Percentiles rank a stretch among this genome's conserved stretches.
These are phyloP conservation scores for Amphipyra berbera DNA, from an alignment of 2,888 invertebrate genomes.

Conservation along the genomic window DNA sequence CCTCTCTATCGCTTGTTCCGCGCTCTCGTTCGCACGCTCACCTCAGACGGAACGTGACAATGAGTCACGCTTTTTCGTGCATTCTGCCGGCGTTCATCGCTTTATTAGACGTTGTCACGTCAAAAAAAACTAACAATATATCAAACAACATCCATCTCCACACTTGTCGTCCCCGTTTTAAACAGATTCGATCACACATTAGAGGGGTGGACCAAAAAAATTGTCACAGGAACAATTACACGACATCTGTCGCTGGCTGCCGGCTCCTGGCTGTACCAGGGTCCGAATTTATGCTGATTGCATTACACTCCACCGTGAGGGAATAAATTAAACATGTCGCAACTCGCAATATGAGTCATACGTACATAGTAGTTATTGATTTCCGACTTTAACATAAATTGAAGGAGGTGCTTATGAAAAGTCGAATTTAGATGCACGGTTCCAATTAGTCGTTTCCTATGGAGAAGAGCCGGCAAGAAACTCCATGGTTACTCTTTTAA, in stretches of 20 bases:
- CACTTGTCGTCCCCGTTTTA: slow-evolving; percentile 68
- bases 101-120: too few species aligned
- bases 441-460: too few species aligned
- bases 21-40: too few species aligned
- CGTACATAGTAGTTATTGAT: slow-evolving; percentile 61
- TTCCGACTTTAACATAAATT: slow-evolving; percentile 19
- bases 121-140: too few species aligned
- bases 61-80: too few species aligned
- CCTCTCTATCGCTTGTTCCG: too few species aligned
- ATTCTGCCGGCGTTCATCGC: too few species aligned
- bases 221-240: slow-evolving; percentile 88
- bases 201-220: slow-evolving; percentile 82
- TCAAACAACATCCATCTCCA: slow-evolving; percentile 67
- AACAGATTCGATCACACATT: slow-evolving; percentile 88
- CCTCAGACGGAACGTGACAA: too few species aligned
- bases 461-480: too few species aligned
- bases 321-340: slow-evolving; percentile 66
- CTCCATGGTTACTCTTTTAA: too few species aligned
- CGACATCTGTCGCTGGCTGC: slow-evolving; percentile 83
- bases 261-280: slow-evolving; percentile 37
- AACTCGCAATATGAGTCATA: slow-evolving; percentile 65
- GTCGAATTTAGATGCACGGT: too few species aligned
- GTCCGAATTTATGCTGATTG: slow-evolving; percentile 87
- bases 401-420: too few species aligned
- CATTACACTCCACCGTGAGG: slow-evolving; percentile 74